Base-by-base conservation (phyloP, 1,140 invertebrate genomes). In the Oryzaephilus surinamensis region DNA sequence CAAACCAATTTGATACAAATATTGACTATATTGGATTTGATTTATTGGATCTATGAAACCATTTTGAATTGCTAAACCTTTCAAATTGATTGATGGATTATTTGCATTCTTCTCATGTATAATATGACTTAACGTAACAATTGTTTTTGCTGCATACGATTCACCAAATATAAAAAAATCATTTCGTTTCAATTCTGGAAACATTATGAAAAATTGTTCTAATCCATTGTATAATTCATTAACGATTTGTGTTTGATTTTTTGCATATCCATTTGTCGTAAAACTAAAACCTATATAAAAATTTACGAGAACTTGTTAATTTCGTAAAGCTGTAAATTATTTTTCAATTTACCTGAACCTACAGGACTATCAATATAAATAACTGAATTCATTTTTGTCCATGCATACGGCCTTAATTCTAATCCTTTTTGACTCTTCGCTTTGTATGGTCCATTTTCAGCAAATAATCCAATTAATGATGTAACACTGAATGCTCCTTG, bases 361-460 rank as follows among this genome's bases (percentile, higher is more conserved):
- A 87, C 85, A 4, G 88, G 88, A 61, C 85, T 89, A 56, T 92
- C 87, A 36, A 91, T 81, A 51, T 84, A 91, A 4, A 91, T 58
- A 41, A 91, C 58, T 42, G 79, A 79, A 54, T 84, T 79, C 15
- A 71, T 73, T 14, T 70, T 66, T 19, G 73, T 78, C 86, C 86
- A 91, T 0, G 82, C 74, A 46, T 76, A 73, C 43, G 71, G 62
- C 30, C 76, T 62, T 49, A 57, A 57, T 51, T 65, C 57, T 2
- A 80, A 28, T 3, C 50, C 51, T 8, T 51, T 48, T 38, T 57
- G 62, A 57, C 45, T 60, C 59, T 61, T 64, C 2, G 72, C 62
- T 19, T 51, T 49, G 44, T 73, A 72, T 2, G 72, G 72, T 17
- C 79, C 82, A 50, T 81, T 71, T 63, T 84, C 81, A 1, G 67